These are phyloP conservation scores for Schlechtendalia chinensis DNA, from an alignment of 1,140 invertebrate species.

Conservation along the genomic window DNA sequence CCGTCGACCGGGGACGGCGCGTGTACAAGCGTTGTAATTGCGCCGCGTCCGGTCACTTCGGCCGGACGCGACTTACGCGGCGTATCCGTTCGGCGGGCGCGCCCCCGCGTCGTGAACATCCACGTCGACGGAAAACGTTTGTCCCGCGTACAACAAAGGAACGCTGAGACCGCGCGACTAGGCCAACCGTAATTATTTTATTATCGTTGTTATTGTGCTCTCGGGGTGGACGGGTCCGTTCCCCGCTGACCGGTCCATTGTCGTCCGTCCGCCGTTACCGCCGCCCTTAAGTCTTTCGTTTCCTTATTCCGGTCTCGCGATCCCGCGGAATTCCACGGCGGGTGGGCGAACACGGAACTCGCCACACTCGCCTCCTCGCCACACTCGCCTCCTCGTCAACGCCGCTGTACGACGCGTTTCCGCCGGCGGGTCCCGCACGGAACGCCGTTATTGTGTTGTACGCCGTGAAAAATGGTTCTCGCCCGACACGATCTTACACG, in stretches of 20 bases:
- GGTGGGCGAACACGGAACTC: conserved; percentile 42
- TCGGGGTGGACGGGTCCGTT: background rate
- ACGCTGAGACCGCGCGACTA: conserved; percentile 39
- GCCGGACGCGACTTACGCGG: conserved; percentile 11
- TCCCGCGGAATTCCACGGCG: conserved; percentile 39
- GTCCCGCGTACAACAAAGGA: conserved; percentile 43
- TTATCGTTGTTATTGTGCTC: conserved; percentile 5
- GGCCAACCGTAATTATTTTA: conserved; percentile 46
- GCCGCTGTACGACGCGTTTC: no score
- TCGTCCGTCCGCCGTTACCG: conserved; percentile 11
- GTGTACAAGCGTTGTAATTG: conserved; percentile 38
- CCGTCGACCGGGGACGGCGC: no score
- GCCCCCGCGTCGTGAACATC: conserved; percentile 2
- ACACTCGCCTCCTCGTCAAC: background rate
- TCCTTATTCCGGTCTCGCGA: conserved; percentile 48
- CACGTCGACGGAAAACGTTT: conserved; percentile 26
- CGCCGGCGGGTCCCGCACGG: no score
- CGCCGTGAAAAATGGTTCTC: no score
- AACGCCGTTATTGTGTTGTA: no score
- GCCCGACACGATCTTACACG: no score
- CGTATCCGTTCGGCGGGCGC: conserved; percentile 15
- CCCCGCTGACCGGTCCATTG: conserved; percentile 45
- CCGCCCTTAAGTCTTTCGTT: conserved; percentile 45
- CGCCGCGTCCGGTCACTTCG: conserved; percentile 7
- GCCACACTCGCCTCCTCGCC: background rate